Base-by-base conservation (phyloP, 2,797 vertebrate species). In the Borostomias antarcticus region DNA sequence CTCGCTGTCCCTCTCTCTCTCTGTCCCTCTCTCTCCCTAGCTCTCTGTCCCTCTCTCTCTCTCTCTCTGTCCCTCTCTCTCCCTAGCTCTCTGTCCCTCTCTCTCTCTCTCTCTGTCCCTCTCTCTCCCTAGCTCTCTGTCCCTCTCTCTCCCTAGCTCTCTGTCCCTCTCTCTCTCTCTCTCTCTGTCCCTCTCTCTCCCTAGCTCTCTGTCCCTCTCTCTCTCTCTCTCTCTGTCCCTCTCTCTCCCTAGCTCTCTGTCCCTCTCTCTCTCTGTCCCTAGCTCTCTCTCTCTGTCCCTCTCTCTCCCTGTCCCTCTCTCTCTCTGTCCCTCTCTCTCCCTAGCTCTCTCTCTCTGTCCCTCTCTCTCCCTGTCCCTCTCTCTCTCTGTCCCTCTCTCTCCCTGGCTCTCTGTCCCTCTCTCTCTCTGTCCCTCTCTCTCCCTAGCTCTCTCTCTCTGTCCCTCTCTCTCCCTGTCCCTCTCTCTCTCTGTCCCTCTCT, bases 231-330 rank as follows among this genome's bases (percentile, higher is more conserved):
- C 13, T 21, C 23, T 28, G 26, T 26, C 6, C 35, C 32, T 37
- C 58, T 61, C 40, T 13, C 33, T 54, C 35, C 29, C 33, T 56
- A 32, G 35, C 62, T 33, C 17, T 62, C 43, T 63, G 28, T 63
- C 62, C 37, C 10, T 33, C 32, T 30, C 40, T 29, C 21, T 40
- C 17, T 19, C 13, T 9, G 21, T 21, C 37, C 25, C 5, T 37
- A 58, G 10, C 23, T 33, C 25, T 37, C 32, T 37, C 25, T n/a
- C 25, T 15, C 32, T 19, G n/a, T 17, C 26, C 6, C 48, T 50
- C 40, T 11, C 50, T 51, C 33, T 58, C 17, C 17, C n/a, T n/a
- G n/a, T n/a, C n/a, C 10, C 37, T 54, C 48, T 23, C 35, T 13
- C 58, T 64, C 4, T 0, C 47, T 48, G 45, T 2, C 10, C 8